These are phyloP conservation scores for Scopus umbretta DNA, from an alignment of 2,113 vertebrate genomes.

Conservation along the genomic window DNA sequence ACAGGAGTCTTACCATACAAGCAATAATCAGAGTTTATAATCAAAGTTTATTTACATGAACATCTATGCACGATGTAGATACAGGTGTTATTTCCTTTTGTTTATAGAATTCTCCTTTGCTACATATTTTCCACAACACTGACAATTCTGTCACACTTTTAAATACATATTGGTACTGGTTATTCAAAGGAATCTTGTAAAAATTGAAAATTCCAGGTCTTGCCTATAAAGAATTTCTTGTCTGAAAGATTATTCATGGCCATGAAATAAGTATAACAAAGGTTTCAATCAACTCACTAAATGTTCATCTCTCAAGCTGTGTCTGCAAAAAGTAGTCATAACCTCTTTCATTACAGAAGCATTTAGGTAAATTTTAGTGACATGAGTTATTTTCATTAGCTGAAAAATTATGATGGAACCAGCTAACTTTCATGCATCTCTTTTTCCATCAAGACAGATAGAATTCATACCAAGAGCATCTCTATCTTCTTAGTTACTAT, in stretches of 20 bases:
- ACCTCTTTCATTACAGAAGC: background rate
- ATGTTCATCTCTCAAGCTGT: background rate
- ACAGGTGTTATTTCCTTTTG: background rate
- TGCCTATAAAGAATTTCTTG: background rate
- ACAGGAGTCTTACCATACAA: background rate
- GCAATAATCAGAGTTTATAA: background rate
- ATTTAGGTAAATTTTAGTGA: background rate
- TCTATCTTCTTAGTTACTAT: background rate
- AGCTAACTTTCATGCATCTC: background rate
- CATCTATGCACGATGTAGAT: rapidly evolving
- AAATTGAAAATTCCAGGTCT: background rate
- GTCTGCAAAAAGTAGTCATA: background rate
- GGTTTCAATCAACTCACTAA: background rate
- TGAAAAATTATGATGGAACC: background rate
- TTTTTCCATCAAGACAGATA: background rate
- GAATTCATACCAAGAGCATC: background rate
- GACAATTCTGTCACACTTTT: background rate
- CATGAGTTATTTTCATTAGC: background rate
- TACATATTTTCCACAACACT: background rate
- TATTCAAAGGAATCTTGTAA: background rate
- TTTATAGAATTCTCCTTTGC: background rate
- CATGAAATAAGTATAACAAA: background rate
- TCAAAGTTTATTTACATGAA: background rate
- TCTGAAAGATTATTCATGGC: background rate
- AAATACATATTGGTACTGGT: background rate